Evolutionary conservation across 23 tunicate genomes (phyloP).

Genomic region (Ascidia mentula): DNA sequence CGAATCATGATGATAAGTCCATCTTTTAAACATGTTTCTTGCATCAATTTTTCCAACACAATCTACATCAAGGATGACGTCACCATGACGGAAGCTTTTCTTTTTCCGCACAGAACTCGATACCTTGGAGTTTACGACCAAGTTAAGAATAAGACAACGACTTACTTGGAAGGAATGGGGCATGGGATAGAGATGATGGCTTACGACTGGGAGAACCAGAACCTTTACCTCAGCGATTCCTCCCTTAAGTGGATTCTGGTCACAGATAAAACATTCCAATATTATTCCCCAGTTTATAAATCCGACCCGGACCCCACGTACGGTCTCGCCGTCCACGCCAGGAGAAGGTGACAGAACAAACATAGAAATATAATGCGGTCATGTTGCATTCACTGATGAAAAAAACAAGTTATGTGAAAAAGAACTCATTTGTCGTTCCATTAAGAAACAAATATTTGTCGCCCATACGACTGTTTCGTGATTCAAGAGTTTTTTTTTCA

Average conservation of each 20-base stretch:
- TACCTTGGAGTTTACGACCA: slow-evolving; percentile 44
- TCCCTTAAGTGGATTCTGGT: slow-evolving; percentile 49
- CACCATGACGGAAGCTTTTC: too few relatives aligned
- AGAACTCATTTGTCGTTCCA: too few relatives aligned
- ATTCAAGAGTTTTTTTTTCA: too few relatives aligned
- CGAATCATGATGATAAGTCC: too few relatives aligned
- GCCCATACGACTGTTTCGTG: too few relatives aligned
- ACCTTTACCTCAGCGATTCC: slow-evolving; percentile 56
- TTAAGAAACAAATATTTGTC: too few relatives aligned
- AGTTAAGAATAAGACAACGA: slow-evolving; percentile 6
- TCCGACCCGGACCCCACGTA: slow-evolving; percentile 30
- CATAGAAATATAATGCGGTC: too few relatives aligned
- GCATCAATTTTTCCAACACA: too few relatives aligned
- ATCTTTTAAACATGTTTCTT: too few relatives aligned
- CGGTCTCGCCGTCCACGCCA: slow-evolving; percentile 29
- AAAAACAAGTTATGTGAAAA: not conserved
- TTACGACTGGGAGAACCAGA: slow-evolving; percentile 38
- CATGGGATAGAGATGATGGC: slow-evolving; percentile 55
- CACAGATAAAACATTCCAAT: slow-evolving; percentile 18
- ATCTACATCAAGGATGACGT: too few relatives aligned
- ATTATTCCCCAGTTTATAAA: slow-evolving; percentile 10
- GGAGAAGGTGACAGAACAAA: slow-evolving; percentile 16
- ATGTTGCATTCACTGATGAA: too few relatives aligned
- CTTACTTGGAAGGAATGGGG: slow-evolving; percentile 55
- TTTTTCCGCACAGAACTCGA: slow-evolving; percentile 18